Percentiles rank a stretch among this genome's conserved stretches.
phyloP scores from a whole-genome alignment of 2,888 invertebrate species.

The Strigamia crassipes region DNA sequence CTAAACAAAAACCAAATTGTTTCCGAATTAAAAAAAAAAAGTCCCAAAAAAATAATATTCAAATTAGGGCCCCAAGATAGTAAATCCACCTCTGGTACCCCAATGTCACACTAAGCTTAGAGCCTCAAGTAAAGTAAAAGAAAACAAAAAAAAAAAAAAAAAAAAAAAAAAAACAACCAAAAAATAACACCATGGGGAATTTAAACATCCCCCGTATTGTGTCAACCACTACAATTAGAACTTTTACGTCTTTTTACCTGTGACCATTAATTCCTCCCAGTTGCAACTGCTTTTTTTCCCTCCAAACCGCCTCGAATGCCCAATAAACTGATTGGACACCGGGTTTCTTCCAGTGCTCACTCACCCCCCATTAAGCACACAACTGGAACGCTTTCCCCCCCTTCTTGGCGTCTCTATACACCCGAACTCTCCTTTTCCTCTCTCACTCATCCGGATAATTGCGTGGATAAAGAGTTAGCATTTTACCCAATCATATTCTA shows the following conservation, averaged over 20 bases:
- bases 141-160: too few species aligned
- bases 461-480: conserved; percentile 28
- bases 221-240: not conserved
- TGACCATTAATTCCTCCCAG: conserved; percentile 12
- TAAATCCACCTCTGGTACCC: too few species aligned
- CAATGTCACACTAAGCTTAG: too few species aligned
- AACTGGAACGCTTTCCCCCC: conserved; percentile 19
- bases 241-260: not conserved
- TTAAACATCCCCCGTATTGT: not conserved
- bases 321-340: conserved; percentile 36
- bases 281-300: conserved; percentile 29
- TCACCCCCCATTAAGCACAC: conserved; percentile 28
- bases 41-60: too few species aligned
- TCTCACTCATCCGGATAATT: conserved; percentile 40
- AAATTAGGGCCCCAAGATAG: too few species aligned
- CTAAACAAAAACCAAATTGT: too few species aligned
- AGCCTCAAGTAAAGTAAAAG: too few species aligned
- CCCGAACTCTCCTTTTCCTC: not conserved
- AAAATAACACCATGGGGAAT: not conserved
- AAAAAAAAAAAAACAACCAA: not conserved
- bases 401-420: not conserved
- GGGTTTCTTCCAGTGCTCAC: not conserved
- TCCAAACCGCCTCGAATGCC: conserved; percentile 20
- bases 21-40: too few species aligned
- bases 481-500: not conserved